Evolutionary conservation across 2,797 vertebrate species (phyloP), one percentile per base, ranked within the genome.

Genomic region (Rhynchotus rufescens): DNA sequence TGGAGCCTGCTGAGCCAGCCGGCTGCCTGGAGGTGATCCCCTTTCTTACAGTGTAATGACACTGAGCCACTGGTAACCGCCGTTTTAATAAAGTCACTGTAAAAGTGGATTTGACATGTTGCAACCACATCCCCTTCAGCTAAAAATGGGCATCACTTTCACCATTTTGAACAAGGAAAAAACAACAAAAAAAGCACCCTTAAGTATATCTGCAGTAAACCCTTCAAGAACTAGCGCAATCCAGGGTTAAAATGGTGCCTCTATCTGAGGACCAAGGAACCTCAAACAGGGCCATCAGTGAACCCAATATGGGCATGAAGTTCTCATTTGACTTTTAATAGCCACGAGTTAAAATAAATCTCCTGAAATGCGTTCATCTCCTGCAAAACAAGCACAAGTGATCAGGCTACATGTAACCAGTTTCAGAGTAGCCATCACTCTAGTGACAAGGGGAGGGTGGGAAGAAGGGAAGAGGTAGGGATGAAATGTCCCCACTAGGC

Each of bases 21-120:
- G 74, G 45, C 45, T 85, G 47, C 62, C 28, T 5, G 16, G 16
- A 62, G 12, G 11, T 51, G 57, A 22, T 44, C 3, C 21, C 26
- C 38, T 42, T 5, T 1, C n/a, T 44, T 3, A 22, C 40, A 20
- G 32, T 8, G 45, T 1, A 4, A 36, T 3, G 1, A 23, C 3
- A 20, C 1, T 32, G 12, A 74, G 32, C 11, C 49, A 42, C 54
- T n/a, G 47, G 3, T 7, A 84, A 49, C 9, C 44, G 38, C 4
- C 36, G 19, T 52, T 16, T 30, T 9, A 7, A 74, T 44, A 30
- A 84, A 80, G 20, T 1, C 3, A 4, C 3, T 51, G 6, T 40
- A 84, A 54, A 75, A 60, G 22, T 8, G 12, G 4, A 47, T 8
- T 12, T n/a, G 38, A 56, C 2, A 3, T 47, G 26, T 7, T 67